Percentiles rank a stretch among this genome's conserved stretches.
These are phyloP conservation scores for Apis dorsata DNA, from an alignment of 1,140 invertebrate species.

Conservation along the genomic window DNA sequence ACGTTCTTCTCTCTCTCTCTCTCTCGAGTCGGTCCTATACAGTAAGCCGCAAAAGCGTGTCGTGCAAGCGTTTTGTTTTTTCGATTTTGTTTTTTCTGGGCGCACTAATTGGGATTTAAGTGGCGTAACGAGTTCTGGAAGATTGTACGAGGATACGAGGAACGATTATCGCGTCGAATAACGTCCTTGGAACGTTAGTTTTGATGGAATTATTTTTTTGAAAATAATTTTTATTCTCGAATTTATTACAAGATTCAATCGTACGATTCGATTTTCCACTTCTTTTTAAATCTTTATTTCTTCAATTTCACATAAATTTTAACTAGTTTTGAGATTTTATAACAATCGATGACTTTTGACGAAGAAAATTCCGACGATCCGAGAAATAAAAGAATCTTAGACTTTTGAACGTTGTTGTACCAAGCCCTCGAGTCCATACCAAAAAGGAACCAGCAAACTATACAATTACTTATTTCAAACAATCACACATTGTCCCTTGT, in stretches of 20 bases:
- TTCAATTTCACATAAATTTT: no score
- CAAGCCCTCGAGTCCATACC: not conserved
- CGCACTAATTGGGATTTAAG: slow-evolving; percentile 19
- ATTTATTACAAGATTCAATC: no score
- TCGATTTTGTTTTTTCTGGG: no score
- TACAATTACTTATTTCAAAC: slow-evolving; percentile 41
- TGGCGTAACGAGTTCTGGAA: slow-evolving; percentile 14
- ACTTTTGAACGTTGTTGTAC: slow-evolving; percentile 14
- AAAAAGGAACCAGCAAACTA: slow-evolving; percentile 27
- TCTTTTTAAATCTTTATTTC: no score
- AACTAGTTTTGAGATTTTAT: no score
- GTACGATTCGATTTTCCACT: no score
- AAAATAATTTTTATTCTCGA: not conserved
- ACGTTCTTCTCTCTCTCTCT: not conserved
- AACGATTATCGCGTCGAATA: not conserved
- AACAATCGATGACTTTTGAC: not conserved
- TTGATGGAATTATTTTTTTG: not conserved
- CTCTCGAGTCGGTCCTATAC: not conserved
- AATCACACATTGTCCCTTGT: slow-evolving; percentile 13
- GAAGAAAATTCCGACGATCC: not conserved
- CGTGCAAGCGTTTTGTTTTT: not conserved
- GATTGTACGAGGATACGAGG: not conserved
- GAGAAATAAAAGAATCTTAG: no score
- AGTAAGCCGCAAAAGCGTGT: slow-evolving; percentile 25
- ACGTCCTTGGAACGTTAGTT: not conserved